Percentiles rank a stretch among this genome's conserved stretches.
Conservation (phyloP, 2,797 vertebrate species). For the Taenioides sp. region DNA sequence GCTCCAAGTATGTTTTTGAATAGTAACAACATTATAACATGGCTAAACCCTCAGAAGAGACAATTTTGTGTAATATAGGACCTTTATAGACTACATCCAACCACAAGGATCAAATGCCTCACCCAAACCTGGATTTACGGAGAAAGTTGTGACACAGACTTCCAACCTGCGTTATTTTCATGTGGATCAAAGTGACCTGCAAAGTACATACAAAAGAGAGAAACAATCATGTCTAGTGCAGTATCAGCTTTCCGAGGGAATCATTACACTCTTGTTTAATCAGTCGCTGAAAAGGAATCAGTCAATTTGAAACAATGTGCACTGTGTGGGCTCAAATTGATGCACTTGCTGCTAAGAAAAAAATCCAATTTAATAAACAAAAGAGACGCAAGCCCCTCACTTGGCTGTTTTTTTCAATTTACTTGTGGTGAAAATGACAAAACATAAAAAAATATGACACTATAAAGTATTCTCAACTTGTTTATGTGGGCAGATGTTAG, state of each 20-base stretch:
- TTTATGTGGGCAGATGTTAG: constrained; percentile 20
- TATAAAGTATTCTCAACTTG: constrained; percentile 2
- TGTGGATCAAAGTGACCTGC: constrained; percentile 10
- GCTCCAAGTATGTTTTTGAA: no score
- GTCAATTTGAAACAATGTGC: constrained; percentile 22
- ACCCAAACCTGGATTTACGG: neutral
- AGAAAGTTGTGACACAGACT: neutral
- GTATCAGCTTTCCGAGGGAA: constrained; percentile 32
- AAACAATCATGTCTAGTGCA: constrained; percentile 23
- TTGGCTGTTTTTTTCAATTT: constrained; percentile 11
- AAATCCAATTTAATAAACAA: constrained; percentile 9
- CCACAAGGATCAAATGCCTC: neutral
- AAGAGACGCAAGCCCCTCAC: neutral
- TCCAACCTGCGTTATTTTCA: constrained; percentile 8
- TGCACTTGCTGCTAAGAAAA: constrained; percentile 12
- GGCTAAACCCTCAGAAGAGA: no score
- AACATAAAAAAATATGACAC: constrained; percentile 5
- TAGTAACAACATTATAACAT: no score
- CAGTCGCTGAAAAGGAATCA: constrained; percentile 18
- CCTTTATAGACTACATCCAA: neutral
- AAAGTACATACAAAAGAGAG: constrained; percentile 18
- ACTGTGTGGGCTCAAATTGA: constrained; percentile 3
- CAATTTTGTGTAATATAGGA: no score
- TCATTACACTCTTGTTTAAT: constrained; percentile 10
- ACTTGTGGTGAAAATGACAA: constrained; percentile 3